Evolutionary conservation across 2,113 vertebrate species (phyloP).

Genomic region (Macrotis lagotis): DNA sequence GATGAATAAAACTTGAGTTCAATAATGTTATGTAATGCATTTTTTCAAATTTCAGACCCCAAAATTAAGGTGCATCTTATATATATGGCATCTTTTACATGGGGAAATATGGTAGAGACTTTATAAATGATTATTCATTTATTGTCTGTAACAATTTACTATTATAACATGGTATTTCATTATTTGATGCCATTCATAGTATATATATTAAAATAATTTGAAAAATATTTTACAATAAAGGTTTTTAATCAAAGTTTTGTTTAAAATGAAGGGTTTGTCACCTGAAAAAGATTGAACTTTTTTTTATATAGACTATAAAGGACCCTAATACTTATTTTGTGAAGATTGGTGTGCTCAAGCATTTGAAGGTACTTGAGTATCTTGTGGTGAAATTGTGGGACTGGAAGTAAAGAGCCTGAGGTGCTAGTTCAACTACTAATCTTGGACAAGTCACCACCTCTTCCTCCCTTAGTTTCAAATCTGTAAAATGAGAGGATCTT

Average conservation of each 20-base stretch:
- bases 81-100: too few species aligned
- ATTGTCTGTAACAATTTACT: too few species aligned
- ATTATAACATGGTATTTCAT: too few species aligned
- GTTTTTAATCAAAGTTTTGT: not conserved
- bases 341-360: not conserved
- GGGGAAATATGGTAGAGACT: too few species aligned
- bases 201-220: too few species aligned
- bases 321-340: not conserved
- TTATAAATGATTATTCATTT: too few species aligned
- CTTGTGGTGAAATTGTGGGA: not conserved
- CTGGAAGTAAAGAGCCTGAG: not conserved
- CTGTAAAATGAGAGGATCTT: not conserved
- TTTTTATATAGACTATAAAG: not conserved
- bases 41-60: too few species aligned
- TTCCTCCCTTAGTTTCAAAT: not conserved
- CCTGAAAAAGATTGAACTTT: not conserved
- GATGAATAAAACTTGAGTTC: too few species aligned
- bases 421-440: not conserved
- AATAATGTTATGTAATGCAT: too few species aligned
- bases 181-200: too few species aligned
- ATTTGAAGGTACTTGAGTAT: not conserved
- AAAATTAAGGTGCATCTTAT: too few species aligned
- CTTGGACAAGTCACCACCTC: too few species aligned
- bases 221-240: not conserved
- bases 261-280: not conserved